Evolutionary conservation across 2,888 invertebrate genomes (phyloP), one percentile per base, ranked within the genome.

Genomic region (Diarsia mendica): DNA sequence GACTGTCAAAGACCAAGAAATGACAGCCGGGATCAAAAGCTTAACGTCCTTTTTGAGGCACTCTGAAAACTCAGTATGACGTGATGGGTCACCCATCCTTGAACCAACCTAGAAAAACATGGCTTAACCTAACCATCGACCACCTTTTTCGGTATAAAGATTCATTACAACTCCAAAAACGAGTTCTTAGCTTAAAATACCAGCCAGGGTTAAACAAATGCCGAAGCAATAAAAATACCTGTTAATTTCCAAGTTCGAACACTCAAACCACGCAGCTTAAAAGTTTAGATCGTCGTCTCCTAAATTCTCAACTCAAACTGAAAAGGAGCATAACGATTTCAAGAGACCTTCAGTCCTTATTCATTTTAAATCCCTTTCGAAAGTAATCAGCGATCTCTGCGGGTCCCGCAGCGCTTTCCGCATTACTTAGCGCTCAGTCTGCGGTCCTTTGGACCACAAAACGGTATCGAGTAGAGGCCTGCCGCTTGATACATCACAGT

Each of bases 401-500:
- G 78, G 78, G 65, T 49, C 65, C 67, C 58, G 23, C 48, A 75
- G 44, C 61, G 53, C 72, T 75, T 82, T 70, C 68, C 64, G 72
- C 72, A 60, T 80, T 79, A 79, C 69, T 80, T 73, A 80, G 61
- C 77, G 70, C 74, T 13, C 39, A 63, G 72, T 79, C 65, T 67
- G 84, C 73, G 83, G 87, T 77, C 33, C 46, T 53, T 23, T 48
- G 39, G 44, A 78, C 78, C 66, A 75, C 75, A 75, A 66, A 75
- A 64, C 68, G 60, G 72, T 76, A 66, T 71, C 58, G 48, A 76
- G 75, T 70, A 81, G 69, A 68, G 61, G n/a, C 44, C 51, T 53
- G 15, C 63, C 46, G 51, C 65, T 71, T 75, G 85, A 88, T 84
- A 84, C 80, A 88, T 85, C 58, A 75, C 70, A 64, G 75, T 84